These are phyloP conservation scores for Progne subis DNA, from an alignment of 2,113 vertebrate species.

Conservation along the genomic window DNA sequence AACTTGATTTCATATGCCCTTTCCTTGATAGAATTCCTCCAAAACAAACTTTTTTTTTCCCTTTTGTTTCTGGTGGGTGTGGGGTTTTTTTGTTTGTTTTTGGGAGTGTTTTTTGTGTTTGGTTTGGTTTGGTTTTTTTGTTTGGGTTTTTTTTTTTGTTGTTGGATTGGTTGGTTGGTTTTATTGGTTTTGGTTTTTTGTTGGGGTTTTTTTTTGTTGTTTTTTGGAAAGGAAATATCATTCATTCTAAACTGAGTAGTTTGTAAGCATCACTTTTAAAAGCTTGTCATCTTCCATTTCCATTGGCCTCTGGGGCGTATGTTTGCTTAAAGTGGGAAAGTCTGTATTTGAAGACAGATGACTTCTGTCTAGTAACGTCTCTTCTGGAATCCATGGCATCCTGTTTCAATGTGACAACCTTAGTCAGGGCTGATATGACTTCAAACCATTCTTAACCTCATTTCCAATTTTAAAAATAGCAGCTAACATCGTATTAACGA, in stretches of 20 bases:
- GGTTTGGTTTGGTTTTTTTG: not conserved
- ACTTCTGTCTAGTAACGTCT: conserved; percentile 11
- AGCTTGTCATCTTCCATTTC: conserved; percentile 25
- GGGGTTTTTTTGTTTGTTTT: not conserved
- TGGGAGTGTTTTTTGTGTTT: not conserved
- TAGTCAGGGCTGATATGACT: conserved; percentile 43
- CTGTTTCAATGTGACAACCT: conserved; percentile 54
- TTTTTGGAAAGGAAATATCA: not conserved
- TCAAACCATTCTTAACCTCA: conserved; percentile 63
- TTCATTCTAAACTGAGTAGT: not conserved
- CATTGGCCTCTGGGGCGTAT: conserved; percentile 18
- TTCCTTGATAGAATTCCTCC: conserved; percentile 24
- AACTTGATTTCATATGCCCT: not conserved
- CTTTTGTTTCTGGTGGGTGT: not conserved
- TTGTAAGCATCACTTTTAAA: not conserved
- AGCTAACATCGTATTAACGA: conserved; percentile 9
- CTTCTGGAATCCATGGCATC: conserved; percentile 39
- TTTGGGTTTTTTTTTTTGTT: not conserved
- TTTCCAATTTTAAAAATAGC: conserved; percentile 61
- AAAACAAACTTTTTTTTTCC: not conserved
- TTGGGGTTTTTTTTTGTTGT: too few relatives aligned
- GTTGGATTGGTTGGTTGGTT: too few relatives aligned
- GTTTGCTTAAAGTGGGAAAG: conserved; percentile 61
- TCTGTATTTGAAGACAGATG: conserved; percentile 13
- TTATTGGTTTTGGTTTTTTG: not conserved